Conservation (phyloP, 2,797 vertebrate species). For the Remorina albescens region DNA sequence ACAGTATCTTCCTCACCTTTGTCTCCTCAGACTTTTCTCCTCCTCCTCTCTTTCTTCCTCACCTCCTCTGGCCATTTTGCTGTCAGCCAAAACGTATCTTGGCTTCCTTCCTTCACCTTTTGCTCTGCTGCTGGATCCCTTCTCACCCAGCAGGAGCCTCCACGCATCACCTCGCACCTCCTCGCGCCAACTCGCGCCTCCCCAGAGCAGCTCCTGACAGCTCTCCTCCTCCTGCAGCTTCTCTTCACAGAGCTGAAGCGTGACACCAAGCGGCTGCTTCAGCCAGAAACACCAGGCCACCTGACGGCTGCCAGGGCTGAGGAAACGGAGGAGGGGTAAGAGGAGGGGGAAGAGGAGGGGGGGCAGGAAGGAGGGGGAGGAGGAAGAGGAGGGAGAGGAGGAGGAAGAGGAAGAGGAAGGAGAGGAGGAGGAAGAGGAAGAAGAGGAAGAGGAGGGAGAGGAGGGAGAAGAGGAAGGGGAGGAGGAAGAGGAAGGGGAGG, state of each 20-base stretch:
- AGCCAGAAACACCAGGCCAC: constrained; percentile 44
- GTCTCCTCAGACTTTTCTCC: background rate
- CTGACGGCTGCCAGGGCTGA: constrained; percentile 44
- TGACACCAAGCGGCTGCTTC: constrained; percentile 7
- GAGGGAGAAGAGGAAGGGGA: background rate
- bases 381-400: constrained; percentile 14
- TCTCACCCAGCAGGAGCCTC: constrained; percentile 26
- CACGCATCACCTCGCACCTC: constrained; percentile 47
- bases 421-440: too few relatives aligned
- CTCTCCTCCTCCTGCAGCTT: constrained; percentile 35
- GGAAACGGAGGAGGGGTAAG: constrained; percentile 8
- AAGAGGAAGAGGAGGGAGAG: background rate
- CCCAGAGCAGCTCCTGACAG: constrained; percentile 47
- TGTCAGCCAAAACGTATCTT: background rate
- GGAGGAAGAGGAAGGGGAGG: too few relatives aligned
- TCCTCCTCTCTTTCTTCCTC: background rate
- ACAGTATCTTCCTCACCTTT: background rate
- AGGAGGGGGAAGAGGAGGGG: background rate
- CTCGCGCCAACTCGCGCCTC: constrained; percentile 35
- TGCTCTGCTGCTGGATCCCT: constrained; percentile 15
- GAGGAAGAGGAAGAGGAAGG: too few relatives aligned
- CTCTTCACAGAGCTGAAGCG: constrained; percentile 28
- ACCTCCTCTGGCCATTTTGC: background rate
- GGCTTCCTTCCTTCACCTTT: constrained; percentile 11
- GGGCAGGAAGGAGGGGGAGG: background rate